Evolutionary conservation across 2,113 vertebrate genomes (phyloP).

Genomic region (Hystrix cristata): DNA sequence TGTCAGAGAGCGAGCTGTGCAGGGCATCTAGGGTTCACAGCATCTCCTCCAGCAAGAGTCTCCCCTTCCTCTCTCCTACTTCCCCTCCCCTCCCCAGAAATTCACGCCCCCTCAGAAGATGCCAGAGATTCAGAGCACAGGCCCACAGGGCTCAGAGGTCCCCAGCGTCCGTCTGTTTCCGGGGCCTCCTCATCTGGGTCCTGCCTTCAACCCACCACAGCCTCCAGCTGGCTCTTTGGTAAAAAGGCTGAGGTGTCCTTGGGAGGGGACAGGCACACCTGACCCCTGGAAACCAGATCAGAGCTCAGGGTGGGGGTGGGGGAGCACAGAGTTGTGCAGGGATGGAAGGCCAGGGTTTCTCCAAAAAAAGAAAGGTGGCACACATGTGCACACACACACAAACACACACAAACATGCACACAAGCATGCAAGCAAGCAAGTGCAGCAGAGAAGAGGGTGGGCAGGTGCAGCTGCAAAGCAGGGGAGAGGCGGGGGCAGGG

Average conservation of each 20-base stretch:
- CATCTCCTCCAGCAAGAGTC: too few relatives aligned
- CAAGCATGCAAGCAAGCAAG: accelerated
- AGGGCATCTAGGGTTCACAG: not conserved
- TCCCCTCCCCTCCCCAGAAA: not conserved
- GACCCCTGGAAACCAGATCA: not conserved
- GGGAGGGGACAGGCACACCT: not conserved
- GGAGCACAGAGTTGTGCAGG: too few relatives aligned
- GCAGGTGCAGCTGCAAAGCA: too few relatives aligned
- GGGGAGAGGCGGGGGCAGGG: not conserved
- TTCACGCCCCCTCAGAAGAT: not conserved
- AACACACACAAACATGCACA: not conserved
- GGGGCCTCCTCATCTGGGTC: not conserved
- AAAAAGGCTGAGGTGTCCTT: not conserved
- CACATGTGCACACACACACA: too few relatives aligned
- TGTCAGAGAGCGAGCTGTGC: too few relatives aligned
- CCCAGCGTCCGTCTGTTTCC: accelerated
- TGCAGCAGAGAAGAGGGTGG: not conserved
- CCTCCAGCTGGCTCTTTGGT: not conserved
- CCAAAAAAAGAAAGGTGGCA: not conserved
- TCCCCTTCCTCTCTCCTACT: not conserved
- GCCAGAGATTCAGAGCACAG: not conserved
- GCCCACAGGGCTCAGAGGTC: too few relatives aligned
- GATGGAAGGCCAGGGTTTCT: not conserved
- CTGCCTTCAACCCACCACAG: not conserved
- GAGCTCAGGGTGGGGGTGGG: not conserved